A percentile compares a stretch with the other conserved stretches of the same genome.
Evolutionary conservation across 2,113 vertebrate species (phyloP).

Genomic region (Eidolon helvum): DNA sequence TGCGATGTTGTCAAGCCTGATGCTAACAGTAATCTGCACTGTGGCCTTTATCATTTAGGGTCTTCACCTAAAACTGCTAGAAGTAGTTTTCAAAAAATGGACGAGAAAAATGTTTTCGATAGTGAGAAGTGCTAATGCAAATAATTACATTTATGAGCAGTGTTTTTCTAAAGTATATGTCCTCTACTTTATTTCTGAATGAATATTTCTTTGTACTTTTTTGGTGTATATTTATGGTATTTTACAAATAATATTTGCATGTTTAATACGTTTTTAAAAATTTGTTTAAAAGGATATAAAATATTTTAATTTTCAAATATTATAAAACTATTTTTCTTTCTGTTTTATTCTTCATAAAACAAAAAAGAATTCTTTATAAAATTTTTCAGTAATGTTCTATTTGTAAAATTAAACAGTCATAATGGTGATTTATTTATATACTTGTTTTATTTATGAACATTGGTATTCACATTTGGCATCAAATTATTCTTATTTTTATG

Average conservation of each 20-base stretch:
- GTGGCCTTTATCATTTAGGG: neutral
- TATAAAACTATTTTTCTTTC: neutral
- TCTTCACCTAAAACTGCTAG: neutral
- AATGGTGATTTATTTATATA: neutral
- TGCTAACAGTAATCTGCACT: neutral
- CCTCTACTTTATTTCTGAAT: neutral
- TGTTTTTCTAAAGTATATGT: neutral
- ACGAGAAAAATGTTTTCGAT: neutral
- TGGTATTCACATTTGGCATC: neutral
- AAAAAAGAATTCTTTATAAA: neutral
- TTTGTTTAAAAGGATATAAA: neutral
- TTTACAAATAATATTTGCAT: neutral
- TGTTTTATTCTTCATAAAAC: conserved; percentile 9
- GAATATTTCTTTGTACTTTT: conserved; percentile 4
- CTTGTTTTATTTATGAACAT: conserved; percentile 3
- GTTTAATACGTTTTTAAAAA: neutral
- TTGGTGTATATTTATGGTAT: neutral
- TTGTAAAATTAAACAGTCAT: neutral
- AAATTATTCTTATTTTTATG: neutral
- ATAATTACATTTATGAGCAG: neutral
- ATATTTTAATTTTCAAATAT: conserved; percentile 2
- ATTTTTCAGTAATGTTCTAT: neutral
- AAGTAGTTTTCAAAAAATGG: conserved; percentile 7
- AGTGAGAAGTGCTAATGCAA: neutral
- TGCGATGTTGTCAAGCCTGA: neutral